Conservation (phyloP, 2,113 vertebrate genomes). For the Tympanuchus pallidicinctus region DNA sequence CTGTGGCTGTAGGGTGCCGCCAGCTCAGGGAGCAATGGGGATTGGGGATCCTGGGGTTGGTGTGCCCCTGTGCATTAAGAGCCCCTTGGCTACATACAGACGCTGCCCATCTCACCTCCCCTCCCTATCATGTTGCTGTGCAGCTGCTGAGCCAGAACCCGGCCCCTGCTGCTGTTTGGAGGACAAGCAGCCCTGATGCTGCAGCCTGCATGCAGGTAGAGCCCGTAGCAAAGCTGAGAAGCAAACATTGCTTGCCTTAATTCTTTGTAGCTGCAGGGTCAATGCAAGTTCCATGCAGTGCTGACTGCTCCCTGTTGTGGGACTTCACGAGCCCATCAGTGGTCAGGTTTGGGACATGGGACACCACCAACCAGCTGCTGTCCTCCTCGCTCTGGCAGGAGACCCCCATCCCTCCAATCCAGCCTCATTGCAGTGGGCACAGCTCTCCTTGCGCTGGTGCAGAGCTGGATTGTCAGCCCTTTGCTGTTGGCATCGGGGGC, state of each 20-base stretch:
- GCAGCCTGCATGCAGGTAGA: neutral
- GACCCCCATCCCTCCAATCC: neutral
- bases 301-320: neutral
- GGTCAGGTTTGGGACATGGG: rapidly evolving
- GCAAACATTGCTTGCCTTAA: neutral
- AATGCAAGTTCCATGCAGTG: rapidly evolving
- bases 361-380: neutral
- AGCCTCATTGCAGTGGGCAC: neutral
- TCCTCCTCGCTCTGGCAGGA: rapidly evolving
- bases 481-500: rapidly evolving
- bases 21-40: rapidly evolving
- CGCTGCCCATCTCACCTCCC: neutral
- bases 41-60: rapidly evolving
- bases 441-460: neutral
- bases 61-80: neutral
- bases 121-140: neutral
- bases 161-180: neutral
- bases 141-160: neutral
- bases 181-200: neutral
- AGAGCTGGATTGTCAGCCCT: neutral
- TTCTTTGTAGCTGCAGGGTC: neutral
- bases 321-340: neutral
- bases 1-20: neutral
- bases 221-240: neutral
- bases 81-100: rapidly evolving